A percentile compares a stretch with the other conserved stretches of the same genome.
Evolutionary conservation across 2,888 invertebrate species (phyloP).

Genomic region (Octodonta nipae): DNA sequence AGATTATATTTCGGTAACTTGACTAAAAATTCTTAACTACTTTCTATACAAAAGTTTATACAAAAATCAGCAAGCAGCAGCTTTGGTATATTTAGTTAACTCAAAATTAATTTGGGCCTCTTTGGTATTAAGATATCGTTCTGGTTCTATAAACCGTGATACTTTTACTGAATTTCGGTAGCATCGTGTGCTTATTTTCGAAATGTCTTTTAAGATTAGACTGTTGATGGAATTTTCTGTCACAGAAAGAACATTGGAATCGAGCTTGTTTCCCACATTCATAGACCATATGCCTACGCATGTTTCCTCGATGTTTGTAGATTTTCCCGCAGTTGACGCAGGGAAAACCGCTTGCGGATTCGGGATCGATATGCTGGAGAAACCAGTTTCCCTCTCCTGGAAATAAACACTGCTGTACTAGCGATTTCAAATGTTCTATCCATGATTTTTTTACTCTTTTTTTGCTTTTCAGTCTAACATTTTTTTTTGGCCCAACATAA

Average conservation of each 20-base stretch:
- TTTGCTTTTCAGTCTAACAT: not conserved
- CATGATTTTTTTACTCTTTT: too few species aligned
- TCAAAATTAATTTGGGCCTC: too few species aligned
- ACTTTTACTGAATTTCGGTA: constrained; percentile 26
- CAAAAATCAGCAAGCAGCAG: too few species aligned
- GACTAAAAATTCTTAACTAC: too few species aligned
- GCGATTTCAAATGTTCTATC: constrained; percentile 14
- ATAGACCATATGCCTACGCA: constrained; percentile 57
- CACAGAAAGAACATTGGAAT: constrained; percentile 34
- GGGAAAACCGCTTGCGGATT: constrained; percentile 28
- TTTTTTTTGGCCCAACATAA: constrained; percentile 15
- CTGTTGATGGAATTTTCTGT: constrained; percentile 45
- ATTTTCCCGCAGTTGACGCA: constrained; percentile 67
- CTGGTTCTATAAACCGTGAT: constrained; percentile 26
- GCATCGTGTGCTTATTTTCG: constrained; percentile 28
- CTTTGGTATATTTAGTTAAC: too few species aligned
- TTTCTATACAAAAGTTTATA: too few species aligned
- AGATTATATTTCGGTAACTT: too few species aligned
- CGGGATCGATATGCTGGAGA: constrained; percentile 26
- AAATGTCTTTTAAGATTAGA: constrained; percentile 36
- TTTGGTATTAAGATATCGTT: constrained; percentile 11
- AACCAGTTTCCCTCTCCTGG: constrained; percentile 30
- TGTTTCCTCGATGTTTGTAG: constrained; percentile 67
- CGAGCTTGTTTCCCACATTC: constrained; percentile 40
- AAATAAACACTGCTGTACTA: constrained; percentile 35